Evolutionary conservation across 2,113 vertebrate species (phyloP).

Genomic region (Lanius collurio): DNA sequence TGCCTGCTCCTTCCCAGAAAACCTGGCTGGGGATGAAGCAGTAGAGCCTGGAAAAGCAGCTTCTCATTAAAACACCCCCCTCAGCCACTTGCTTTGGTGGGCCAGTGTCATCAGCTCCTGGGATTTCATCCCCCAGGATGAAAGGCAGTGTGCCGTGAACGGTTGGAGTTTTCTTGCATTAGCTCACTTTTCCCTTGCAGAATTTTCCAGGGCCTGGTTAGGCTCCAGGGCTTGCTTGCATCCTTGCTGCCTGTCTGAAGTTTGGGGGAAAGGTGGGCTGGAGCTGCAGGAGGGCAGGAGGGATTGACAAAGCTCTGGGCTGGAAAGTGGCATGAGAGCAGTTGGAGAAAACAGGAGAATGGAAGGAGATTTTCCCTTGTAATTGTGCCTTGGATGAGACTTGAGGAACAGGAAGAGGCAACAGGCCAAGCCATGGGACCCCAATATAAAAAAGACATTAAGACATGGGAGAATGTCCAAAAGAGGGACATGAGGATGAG

Average conservation of each 20-base stretch:
- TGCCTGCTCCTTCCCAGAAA: neutral
- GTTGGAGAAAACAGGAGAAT: neutral
- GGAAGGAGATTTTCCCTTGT: neutral
- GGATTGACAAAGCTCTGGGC: neutral
- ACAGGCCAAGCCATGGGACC: neutral
- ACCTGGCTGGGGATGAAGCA: neutral
- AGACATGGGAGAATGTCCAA: neutral
- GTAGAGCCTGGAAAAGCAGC: neutral
- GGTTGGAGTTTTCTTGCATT: neutral
- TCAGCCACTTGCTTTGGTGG: neutral
- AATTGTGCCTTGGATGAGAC: neutral
- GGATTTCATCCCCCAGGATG: neutral
- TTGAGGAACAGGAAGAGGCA: neutral
- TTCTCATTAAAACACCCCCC: neutral
- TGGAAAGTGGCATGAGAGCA: neutral
- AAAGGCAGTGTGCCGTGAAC: fast-evolving
- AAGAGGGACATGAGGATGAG: neutral
- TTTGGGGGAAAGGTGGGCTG: neutral
- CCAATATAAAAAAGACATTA: neutral
- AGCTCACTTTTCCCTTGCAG: neutral
- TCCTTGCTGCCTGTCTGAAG: neutral
- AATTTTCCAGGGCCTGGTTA: neutral
- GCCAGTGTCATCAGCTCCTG: neutral
- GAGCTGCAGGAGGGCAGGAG: neutral
- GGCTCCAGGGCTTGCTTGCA: neutral